These are phyloP conservation scores for Trichopria drosophilae DNA, from an alignment of 2,888 invertebrate species.

Conservation along the genomic window DNA sequence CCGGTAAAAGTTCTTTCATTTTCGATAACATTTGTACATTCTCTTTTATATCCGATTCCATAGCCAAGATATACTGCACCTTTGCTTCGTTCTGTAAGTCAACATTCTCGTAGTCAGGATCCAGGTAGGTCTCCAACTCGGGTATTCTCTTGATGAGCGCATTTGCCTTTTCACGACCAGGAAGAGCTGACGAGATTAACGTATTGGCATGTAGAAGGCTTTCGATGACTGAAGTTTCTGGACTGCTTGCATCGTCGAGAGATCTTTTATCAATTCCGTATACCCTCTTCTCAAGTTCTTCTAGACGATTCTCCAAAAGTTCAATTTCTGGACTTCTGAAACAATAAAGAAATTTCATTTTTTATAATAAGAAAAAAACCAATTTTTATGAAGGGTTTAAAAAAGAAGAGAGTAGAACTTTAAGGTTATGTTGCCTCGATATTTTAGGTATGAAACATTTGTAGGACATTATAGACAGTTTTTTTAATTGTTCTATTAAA, in stretches of 20 bases:
- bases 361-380: too few relatives aligned
- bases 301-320: slow-evolving; percentile 59
- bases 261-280: slow-evolving; percentile 50
- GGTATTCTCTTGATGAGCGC: slow-evolving; percentile 58
- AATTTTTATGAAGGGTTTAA: too few relatives aligned
- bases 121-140: slow-evolving; percentile 59
- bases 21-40: slow-evolving; percentile 53
- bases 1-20: slow-evolving; percentile 56
- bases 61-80: slow-evolving; percentile 58
- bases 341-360: too few relatives aligned
- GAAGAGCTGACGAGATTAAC: slow-evolving; percentile 60
- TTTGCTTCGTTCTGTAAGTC: slow-evolving; percentile 59
- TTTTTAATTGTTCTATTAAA: too few relatives aligned
- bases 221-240: slow-evolving; percentile 56
- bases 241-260: slow-evolving; percentile 40
- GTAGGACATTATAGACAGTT: too few relatives aligned
- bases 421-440: too few relatives aligned
- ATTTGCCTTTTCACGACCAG: slow-evolving; percentile 60
- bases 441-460: too few relatives aligned
- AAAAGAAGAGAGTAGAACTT: too few relatives aligned
- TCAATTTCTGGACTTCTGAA: too few relatives aligned
- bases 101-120: slow-evolving; percentile 57
- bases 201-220: slow-evolving; percentile 59
- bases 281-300: slow-evolving; percentile 59
- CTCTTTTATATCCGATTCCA: slow-evolving; percentile 59